Evolutionary conservation across 2,888 invertebrate species (phyloP).

Genomic region (Sympetrum striolatum): DNA sequence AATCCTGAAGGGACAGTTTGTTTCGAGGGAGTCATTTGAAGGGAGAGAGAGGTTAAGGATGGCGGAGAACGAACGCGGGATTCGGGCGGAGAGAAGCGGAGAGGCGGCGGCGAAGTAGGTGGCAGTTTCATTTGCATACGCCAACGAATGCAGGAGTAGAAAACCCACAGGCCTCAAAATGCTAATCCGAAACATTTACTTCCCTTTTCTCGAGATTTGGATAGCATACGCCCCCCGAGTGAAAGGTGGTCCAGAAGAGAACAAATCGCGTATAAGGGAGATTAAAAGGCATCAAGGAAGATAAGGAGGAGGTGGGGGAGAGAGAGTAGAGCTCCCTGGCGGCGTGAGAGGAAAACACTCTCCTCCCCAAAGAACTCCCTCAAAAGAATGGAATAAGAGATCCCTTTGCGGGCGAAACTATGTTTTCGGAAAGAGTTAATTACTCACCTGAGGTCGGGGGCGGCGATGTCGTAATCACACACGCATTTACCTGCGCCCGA

Average conservation of each 20-base stretch:
- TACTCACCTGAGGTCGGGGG: not conserved
- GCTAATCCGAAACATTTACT: constrained; percentile 22
- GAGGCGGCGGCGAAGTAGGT: not conserved
- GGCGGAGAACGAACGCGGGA: too few relatives aligned
- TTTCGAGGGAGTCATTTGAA: not conserved
- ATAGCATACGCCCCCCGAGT: not conserved
- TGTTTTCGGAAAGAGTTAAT: not conserved
- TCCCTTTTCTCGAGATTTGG: not conserved
- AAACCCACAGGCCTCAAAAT: constrained; percentile 13
- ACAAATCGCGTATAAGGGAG: not conserved
- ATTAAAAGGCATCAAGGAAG: not conserved
- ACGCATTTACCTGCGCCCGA: not conserved
- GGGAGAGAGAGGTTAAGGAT: not conserved
- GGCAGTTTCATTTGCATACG: not conserved
- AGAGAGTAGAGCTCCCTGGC: not conserved
- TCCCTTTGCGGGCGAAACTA: not conserved
- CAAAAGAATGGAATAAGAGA: not conserved
- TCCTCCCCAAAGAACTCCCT: not conserved
- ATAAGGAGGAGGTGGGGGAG: not conserved
- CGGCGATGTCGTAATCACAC: not conserved
- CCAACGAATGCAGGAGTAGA: not conserved
- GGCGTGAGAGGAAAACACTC: not conserved
- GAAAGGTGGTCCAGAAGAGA: not conserved
- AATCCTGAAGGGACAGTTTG: constrained; percentile 10
- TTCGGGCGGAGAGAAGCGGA: too few relatives aligned